Evolutionary conservation across 2,888 invertebrate genomes (phyloP), one percentile per base, ranked within the genome.

Genomic region (Tenthredo mesomela): DNA sequence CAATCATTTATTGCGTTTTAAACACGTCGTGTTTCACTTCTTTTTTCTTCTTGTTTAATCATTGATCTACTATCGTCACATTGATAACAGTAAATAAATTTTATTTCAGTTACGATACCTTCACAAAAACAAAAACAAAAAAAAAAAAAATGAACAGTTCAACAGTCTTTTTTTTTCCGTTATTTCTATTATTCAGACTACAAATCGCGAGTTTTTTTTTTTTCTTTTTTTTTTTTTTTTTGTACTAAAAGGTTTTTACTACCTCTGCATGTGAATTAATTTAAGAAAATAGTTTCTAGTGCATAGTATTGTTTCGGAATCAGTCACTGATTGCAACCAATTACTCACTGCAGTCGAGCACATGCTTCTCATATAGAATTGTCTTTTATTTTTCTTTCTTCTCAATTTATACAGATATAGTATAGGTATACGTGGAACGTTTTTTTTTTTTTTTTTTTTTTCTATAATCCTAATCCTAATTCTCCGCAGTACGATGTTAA

Each of bases 321-420:
- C 25, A 25, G 21, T 40, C 71, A 73, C 43, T 73, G 71, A 73
- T 73, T 73, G 40, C 43, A 43, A 21, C 7, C 21, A 9, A 21
- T 73, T 73, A 43, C 21, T 73, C 71, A 40, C n/a, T 73, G 71
- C n/a, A n/a, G n/a, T 43, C 71, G 43, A 43, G 71, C 43, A 73
- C 71, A 73, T 73, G 10, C 40, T 40, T 33, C 33, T 33, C 33
- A 18, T 37, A 21, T 61, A 61, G 29, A 15, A 29, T 70, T 29
- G 2, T 40, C 1, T 40, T 43, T 43, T 43, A 10, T 43, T 43
- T 10, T 10, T 7, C 10, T 10, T 10, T 43, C 10, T 40, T 47
- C 12, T n/a, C n/a, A n/a, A 47, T 15, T 47, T 47, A 47, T 47
- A 47, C 12, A n/a, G 54, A 54, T 54, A 54, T 1, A n/a, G n/a